These are phyloP conservation scores for Lissocephala sabroskyi DNA, from an alignment of 2,888 invertebrate species.

Conservation along the genomic window DNA sequence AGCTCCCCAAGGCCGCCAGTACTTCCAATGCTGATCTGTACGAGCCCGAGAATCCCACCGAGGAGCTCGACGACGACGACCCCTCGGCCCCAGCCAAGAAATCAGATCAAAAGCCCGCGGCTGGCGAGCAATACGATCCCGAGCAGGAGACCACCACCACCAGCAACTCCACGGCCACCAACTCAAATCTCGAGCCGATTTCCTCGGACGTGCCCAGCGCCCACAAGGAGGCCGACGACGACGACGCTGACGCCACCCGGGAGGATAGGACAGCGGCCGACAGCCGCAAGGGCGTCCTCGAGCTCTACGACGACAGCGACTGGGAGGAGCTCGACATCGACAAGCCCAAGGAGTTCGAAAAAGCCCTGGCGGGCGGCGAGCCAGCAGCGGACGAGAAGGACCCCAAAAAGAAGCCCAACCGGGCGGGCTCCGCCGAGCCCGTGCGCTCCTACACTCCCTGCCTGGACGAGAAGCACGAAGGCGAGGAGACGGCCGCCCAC, in stretches of 20 bases:
- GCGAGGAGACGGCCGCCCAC: slow-evolving; percentile 29
- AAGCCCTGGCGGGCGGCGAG: slow-evolving; percentile 71
- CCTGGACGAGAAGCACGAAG: slow-evolving; percentile 77
- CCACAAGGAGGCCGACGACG: slow-evolving; percentile 7
- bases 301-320: slow-evolving; percentile 76
- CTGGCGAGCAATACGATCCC: slow-evolving; percentile 20
- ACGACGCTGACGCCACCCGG: slow-evolving; percentile 26
- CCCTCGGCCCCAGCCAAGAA: slow-evolving; percentile 8
- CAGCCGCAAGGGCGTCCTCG: slow-evolving; percentile 72
- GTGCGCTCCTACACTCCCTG: slow-evolving; percentile 83
- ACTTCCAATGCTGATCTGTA: slow-evolving; percentile 54
- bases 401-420: slow-evolving; percentile 12
- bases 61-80: slow-evolving; percentile 31
- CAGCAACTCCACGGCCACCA: slow-evolving; percentile 6
- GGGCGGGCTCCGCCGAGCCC: slow-evolving; percentile 73
- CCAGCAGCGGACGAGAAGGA: no score
- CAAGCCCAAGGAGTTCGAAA: slow-evolving; percentile 56
- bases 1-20: neutral
- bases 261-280: slow-evolving; percentile 35
- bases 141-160: slow-evolving; percentile 17
- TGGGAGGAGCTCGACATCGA: slow-evolving; percentile 71
- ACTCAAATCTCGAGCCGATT: slow-evolving; percentile 4
- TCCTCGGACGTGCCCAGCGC: neutral
- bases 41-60: slow-evolving; percentile 71
- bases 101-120: neutral